Conservation (phyloP, 2,113 vertebrate genomes). For the Rhineura floridana region DNA sequence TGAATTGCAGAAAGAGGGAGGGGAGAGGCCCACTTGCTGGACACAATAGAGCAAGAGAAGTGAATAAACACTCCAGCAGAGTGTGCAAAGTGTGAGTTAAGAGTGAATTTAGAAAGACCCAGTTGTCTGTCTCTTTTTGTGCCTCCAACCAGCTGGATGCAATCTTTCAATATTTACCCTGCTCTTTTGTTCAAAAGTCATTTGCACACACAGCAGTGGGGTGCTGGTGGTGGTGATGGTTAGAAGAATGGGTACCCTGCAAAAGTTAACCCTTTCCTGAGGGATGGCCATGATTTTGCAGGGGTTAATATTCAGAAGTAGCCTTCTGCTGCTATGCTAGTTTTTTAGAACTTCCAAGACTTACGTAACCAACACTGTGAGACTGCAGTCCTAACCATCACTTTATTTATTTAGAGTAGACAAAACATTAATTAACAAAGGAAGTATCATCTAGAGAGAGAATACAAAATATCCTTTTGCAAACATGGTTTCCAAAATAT, state of each 20-base stretch:
- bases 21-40: slow-evolving; percentile 27
- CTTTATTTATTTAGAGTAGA: too few species aligned
- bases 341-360: background rate
- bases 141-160: slow-evolving; percentile 47
- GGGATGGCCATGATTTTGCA: too few species aligned
- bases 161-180: slow-evolving; percentile 71
- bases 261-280: too few species aligned
- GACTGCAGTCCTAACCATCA: background rate
- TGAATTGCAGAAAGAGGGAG: background rate
- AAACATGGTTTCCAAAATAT: too few species aligned
- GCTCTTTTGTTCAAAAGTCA: slow-evolving; percentile 45
- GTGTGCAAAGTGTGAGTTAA: slow-evolving; percentile 18
- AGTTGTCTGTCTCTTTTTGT: slow-evolving; percentile 52
- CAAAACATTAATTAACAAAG: too few species aligned
- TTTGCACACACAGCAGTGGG: slow-evolving; percentile 23
- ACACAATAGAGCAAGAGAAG: slow-evolving; percentile 51
- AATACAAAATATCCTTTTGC: too few species aligned
- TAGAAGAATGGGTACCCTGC: background rate
- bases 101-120: slow-evolving; percentile 42
- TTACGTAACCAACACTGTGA: too few species aligned
- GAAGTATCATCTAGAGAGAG: too few species aligned
- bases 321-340: background rate
- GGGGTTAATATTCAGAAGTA: too few species aligned
- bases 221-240: slow-evolving; percentile 9
- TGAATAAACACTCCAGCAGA: slow-evolving; percentile 29